Evolutionary conservation across 1,140 invertebrate genomes (phyloP).

Genomic region (Apis mellifera): Amel_HAv3.1 CM009939.2:9164501-9165000

Average conservation of each 20-base stretch:
- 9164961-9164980: background rate
- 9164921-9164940: constrained; percentile 80
- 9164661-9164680: constrained; percentile 83
- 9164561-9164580: constrained; percentile 69
- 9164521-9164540: background rate
- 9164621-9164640: constrained; percentile 90
- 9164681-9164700: constrained; percentile 80
- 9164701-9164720: constrained; percentile 64
- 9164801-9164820: constrained; percentile 82
- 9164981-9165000: constrained; percentile 40
- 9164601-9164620: constrained; percentile 90
- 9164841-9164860: constrained; percentile 86
- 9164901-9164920: constrained; percentile 92
- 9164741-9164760: constrained; percentile 66
- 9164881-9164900: constrained; percentile 91
- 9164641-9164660: constrained; percentile 89
- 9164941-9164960: background rate
- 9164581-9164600: constrained; percentile 87
- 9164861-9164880: constrained; percentile 89
- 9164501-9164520: background rate
- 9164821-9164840: constrained; percentile 84
- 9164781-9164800: constrained; percentile 79
- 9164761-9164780: constrained; percentile 77
- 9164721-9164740: constrained; percentile 69
- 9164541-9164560: constrained; percentile 38